Evolutionary conservation across 37 sponge, comb jelly and placozoan species (phyloP).

Genomic region (Eunapius fragilis): DNA sequence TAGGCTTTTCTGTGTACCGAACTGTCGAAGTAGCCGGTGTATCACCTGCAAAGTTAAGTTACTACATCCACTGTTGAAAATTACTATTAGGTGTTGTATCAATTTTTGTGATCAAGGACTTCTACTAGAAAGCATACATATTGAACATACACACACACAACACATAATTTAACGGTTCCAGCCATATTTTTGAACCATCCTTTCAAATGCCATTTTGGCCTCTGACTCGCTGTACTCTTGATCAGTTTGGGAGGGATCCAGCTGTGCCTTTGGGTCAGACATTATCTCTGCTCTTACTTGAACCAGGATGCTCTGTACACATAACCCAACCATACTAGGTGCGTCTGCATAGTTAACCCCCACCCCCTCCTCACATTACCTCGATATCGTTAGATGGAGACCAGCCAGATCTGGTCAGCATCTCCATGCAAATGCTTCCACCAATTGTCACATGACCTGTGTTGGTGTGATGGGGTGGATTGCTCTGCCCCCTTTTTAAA

Average conservation of each 20-base stretch:
- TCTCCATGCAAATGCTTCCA: slow-evolving; percentile 87
- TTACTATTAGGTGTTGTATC: too few relatives aligned
- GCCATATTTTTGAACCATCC: slow-evolving; percentile 79
- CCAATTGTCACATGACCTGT: slow-evolving; percentile 81
- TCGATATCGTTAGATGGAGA: slow-evolving; percentile 85
- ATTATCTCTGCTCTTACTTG: slow-evolving; percentile 81
- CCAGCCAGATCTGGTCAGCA: slow-evolving; percentile 86
- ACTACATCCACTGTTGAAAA: neutral
- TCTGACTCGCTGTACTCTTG: slow-evolving; percentile 64
- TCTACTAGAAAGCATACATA: too few relatives aligned
- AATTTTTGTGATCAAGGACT: too few relatives aligned
- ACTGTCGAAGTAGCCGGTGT: neutral
- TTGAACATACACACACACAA: neutral
- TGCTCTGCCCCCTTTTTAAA: too few relatives aligned
- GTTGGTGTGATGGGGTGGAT: too few relatives aligned
- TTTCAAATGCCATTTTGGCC: slow-evolving; percentile 73
- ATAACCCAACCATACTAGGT: neutral
- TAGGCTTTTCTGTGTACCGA: slow-evolving; percentile 1
- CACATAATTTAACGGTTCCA: slow-evolving; percentile 54
- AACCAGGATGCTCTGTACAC: slow-evolving; percentile 60
- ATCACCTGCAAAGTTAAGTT: neutral
- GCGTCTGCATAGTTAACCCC: too few relatives aligned
- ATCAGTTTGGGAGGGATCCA: slow-evolving; percentile 27
- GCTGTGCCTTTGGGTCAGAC: slow-evolving; percentile 66
- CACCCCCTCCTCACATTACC: too few relatives aligned